A percentile compares a stretch with the other conserved stretches of the same genome.
phyloP scores from a whole-genome alignment of 2,888 invertebrate species.

The Arenicola marina region DNA sequence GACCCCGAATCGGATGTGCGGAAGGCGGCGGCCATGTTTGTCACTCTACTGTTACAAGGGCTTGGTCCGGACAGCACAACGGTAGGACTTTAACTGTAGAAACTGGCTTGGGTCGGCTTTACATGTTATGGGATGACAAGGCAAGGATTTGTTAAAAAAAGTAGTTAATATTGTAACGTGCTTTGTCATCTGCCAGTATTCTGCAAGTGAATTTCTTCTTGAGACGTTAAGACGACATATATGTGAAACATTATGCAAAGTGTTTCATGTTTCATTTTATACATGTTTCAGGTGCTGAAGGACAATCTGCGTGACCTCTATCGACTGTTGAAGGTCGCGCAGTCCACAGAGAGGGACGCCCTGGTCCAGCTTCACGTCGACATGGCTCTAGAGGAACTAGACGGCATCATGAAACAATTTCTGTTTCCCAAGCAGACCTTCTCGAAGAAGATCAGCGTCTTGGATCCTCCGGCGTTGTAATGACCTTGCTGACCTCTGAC shows the following conservation, averaged over 20 bases:
- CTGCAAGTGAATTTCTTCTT: no score
- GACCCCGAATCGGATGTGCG: constrained; percentile 77
- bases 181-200: no score
- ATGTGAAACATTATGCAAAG: no score
- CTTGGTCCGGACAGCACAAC: constrained; percentile 72
- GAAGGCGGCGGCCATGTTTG: constrained; percentile 78
- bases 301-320: constrained; percentile 74
- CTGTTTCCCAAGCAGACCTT: constrained; percentile 68
- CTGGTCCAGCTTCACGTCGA: constrained; percentile 76
- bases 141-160: no score
- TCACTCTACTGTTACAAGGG: constrained; percentile 75
- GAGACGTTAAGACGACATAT: no score
- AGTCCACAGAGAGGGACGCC: constrained; percentile 71
- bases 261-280: no score
- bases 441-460: constrained; percentile 65
- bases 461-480: no score
- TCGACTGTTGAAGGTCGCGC: constrained; percentile 71
- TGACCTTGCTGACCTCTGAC: no score
- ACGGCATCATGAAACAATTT: constrained; percentile 70
- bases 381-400: constrained; percentile 77
- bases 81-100: constrained; percentile 43
- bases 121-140: no score
- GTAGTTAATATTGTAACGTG: no score
- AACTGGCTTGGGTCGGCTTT: no score
- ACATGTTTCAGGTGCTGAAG: constrained; percentile 66